phyloP scores from a whole-genome alignment of 2,797 vertebrate species.

The Danio jaintianensis region DNA sequence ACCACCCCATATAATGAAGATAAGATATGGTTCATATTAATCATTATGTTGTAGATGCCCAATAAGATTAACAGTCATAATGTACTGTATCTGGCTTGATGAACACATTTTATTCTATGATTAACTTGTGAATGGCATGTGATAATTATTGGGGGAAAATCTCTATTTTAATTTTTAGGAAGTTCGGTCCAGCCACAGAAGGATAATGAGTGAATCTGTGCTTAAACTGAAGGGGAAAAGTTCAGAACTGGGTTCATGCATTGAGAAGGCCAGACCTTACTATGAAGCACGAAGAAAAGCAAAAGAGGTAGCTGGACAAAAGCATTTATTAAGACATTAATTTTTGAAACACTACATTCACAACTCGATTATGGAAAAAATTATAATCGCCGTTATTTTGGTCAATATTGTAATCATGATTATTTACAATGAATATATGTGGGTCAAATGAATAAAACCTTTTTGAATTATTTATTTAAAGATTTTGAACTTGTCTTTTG shows the following conservation, averaged over 20 bases:
- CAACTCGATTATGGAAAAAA: no score
- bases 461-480: no score
- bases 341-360: no score
- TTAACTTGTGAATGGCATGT: not conserved
- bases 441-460: no score
- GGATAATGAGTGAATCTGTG: conserved; percentile 88
- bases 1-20: not conserved
- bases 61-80: not conserved
- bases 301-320: conserved; percentile 84
- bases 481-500: no score
- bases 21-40: not conserved
- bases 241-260: conserved; percentile 87
- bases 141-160: conserved; percentile 19
- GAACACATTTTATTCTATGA: not conserved
- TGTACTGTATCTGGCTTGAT: not conserved
- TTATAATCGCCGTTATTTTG: no score
- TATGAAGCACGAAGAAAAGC: conserved; percentile 89
- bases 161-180: conserved; percentile 74
- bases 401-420: no score
- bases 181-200: conserved; percentile 86
- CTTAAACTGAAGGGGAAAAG: conserved; percentile 86
- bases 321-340: not conserved
- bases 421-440: no score
- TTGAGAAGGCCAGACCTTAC: conserved; percentile 90
- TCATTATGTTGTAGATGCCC: not conserved